Percentiles rank a stretch among this genome's conserved stretches.
Evolutionary conservation across 2,797 vertebrate species (phyloP).

Genomic region (Picus viridis): DNA sequence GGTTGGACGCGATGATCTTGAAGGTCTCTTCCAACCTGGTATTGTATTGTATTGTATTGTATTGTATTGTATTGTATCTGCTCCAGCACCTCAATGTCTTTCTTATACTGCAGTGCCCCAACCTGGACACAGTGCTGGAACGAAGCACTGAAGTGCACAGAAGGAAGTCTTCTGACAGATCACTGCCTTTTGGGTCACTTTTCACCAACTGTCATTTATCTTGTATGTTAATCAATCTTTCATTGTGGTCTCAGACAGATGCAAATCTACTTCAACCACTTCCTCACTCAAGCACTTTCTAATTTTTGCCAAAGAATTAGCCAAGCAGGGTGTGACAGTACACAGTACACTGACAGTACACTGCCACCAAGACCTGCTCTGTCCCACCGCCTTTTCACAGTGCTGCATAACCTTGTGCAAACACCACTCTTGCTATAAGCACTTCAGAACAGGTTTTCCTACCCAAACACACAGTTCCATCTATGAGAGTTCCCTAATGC

Average conservation of each 20-base stretch:
- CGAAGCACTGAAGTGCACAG: too few relatives aligned
- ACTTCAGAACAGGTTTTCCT: neutral
- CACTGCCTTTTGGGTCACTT: neutral
- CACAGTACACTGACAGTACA: too few relatives aligned
- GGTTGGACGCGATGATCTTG: too few relatives aligned
- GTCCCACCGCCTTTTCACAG: neutral
- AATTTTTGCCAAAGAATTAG: neutral
- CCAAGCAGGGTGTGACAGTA: neutral
- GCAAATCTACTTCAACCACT: neutral
- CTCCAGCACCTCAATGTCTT: too few relatives aligned
- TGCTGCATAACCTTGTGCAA: neutral
- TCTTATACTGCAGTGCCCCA: too few relatives aligned
- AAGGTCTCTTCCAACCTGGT: too few relatives aligned
- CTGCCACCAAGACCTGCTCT: neutral
- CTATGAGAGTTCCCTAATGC: neutral
- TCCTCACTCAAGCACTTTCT: neutral
- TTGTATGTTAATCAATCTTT: neutral
- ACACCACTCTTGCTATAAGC: neutral
- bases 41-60: too few relatives aligned
- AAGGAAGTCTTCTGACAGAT: neutral
- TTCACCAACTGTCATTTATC: neutral
- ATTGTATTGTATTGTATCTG: too few relatives aligned
- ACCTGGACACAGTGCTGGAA: too few relatives aligned
- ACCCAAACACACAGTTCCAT: neutral
- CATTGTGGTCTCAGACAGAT: neutral